Base-by-base conservation (phyloP, 1,140 invertebrate species). In the Ganaspis sp. region DNA sequence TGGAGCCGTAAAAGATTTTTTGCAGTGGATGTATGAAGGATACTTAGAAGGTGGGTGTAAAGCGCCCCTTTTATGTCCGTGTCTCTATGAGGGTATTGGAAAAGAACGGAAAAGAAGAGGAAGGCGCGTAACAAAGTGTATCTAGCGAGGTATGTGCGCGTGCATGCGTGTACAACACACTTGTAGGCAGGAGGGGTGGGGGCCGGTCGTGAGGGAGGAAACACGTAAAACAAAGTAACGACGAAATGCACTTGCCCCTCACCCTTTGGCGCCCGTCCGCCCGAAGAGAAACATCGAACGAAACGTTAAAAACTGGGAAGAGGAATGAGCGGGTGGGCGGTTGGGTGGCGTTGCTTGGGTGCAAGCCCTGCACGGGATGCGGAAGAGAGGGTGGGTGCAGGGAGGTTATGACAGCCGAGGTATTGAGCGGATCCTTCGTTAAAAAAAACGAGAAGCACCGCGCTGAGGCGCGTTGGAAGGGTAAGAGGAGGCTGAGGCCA, bases 361-460 rank as follows among this genome's bases (percentile, higher is more conserved):
- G 71, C 75, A 70, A 80, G 73, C 79, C 74, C 76, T 81, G 79
- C 74, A 73, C 77, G 69, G 77, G 80, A 77, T 73, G 49, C 45
- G 72, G 49, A 58, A 71, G 38, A 70, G 73, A 74, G 83, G 83
- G 82, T 85, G 87, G 85, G 81, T 83, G 85, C 81, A 85, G 88
- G 86, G 86, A 89, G 89, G 88, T 90, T 91, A 90, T 91, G 90
- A 91, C 88, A 90, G 89, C 87, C 90, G 87, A 90, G 89, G 89
- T 90, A 90, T 90, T 89, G 89, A 90, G 89, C 89, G 89, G 88
- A 90, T 90, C 88, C 88, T 90, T 90, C 89, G 89, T 90, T 90
- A 89, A 90, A 90, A 87, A 78, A 88, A 88, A 87, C 84, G 82
- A 87, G 76, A 49, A 69, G 58, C 34, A 75, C 81, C 80, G 79